These are phyloP conservation scores for Leptoclinus maculatus DNA, from an alignment of 2,797 vertebrate species.

Conservation along the genomic window DNA sequence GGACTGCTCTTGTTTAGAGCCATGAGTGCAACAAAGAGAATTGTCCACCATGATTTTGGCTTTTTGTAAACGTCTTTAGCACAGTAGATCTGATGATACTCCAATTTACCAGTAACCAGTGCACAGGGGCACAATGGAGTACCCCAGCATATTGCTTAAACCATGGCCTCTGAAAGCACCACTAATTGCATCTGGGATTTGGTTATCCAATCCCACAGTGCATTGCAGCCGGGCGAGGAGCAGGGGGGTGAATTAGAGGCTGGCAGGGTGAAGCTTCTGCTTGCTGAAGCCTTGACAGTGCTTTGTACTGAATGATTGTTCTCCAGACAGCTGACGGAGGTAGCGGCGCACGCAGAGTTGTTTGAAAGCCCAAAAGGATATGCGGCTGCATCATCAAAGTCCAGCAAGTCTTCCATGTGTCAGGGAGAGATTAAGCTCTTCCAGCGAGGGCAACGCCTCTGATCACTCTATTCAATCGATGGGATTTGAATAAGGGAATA, in stretches of 20 bases:
- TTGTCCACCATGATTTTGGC: conserved; percentile 69
- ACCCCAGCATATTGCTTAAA: conserved; percentile 80
- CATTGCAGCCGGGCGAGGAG: conserved; percentile 77
- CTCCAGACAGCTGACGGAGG: conserved; percentile 88
- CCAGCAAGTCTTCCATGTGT: conserved; percentile 86
- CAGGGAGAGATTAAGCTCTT: conserved; percentile 85
- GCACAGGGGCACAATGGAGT: conserved; percentile 70
- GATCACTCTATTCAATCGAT: conserved; percentile 87
- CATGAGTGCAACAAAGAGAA: conserved; percentile 71
- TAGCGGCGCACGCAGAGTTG: conserved; percentile 78
- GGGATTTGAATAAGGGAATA: conserved; percentile 86
- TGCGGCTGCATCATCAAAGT: conserved; percentile 87
- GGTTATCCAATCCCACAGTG: conserved; percentile 83
- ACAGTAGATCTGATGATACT: conserved; percentile 72
- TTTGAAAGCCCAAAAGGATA: conserved; percentile 88
- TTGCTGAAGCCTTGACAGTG: conserved; percentile 86
- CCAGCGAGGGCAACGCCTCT: conserved; percentile 85
- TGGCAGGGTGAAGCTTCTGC: conserved; percentile 81
- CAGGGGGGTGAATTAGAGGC: conserved; percentile 82
- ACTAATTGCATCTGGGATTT: conserved; percentile 87
- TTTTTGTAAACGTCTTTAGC: conserved; percentile 72
- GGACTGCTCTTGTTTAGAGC: conserved; percentile 68
- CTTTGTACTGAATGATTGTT: conserved; percentile 89
- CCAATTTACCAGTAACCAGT: conserved; percentile 72
- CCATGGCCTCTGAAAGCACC: conserved; percentile 82